Evolutionary conservation across 2,888 invertebrate species (phyloP), one percentile per base, ranked within the genome.

Genomic region (Cinara cedri): DNA sequence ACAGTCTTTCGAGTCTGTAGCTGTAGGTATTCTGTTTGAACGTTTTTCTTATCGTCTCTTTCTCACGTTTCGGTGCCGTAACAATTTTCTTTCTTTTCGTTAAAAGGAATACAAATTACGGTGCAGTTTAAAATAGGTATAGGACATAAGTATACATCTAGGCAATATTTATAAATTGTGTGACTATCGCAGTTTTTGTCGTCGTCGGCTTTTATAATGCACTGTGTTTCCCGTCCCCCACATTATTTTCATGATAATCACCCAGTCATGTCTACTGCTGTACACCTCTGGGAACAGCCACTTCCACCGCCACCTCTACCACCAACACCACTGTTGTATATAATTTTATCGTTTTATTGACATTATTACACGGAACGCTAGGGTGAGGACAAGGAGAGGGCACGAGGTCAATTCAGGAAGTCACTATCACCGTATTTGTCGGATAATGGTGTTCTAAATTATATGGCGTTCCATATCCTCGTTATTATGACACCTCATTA

Each of bases 291-390:
- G 16, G 26, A 57, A 24, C 46, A 9, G 8, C 13, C 19, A n/a
- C 10, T n/a, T 1, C 51, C 34, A 6, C 34, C 34, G 34, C 6
- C 34, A 34, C 34, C 34, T n/a, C 13, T 13, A n/a, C 10, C 24
- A 1, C 51, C 34, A 6, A 3, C 34, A 6, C 6, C 34, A 34
- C 34, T 6, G 34, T 34, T 34, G 8, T 26, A 3, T 57, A 11
- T 60, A 24, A 16, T 51, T 51, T 34, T 62, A 72, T 72, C 26
- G 60, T 62, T 72, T 72, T 62, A 72, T 72, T 72, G 60, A 72
- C 62, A 62, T 72, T 49, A 62, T 21, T n/a, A 68, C 13, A 16
- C 19, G 16, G 24, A 49, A 34, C 49, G 24, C 60, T 16, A 11
- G 16, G 55, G 16, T n/a, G n/a, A n/a, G n/a, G n/a, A n/a, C n/a